A percentile compares a stretch with the other conserved stretches of the same genome.
phyloP scores from a whole-genome alignment of 2,888 invertebrate genomes.

The Drosophila mulleri region DNA sequence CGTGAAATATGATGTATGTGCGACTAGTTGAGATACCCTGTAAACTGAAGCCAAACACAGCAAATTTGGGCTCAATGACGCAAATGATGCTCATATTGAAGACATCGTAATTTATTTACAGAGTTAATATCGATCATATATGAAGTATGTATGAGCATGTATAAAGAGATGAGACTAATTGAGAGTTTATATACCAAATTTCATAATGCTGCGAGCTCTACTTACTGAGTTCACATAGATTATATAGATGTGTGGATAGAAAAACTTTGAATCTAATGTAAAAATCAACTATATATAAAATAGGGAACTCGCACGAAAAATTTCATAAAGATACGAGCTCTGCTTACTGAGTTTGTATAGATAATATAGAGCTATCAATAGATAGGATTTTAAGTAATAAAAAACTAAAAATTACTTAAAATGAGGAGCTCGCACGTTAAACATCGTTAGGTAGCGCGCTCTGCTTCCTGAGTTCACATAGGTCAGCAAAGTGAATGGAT shows the following conservation, averaged over 20 bases:
- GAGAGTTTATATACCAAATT: not conserved
- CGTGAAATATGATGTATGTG: not conserved
- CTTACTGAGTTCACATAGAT: not conserved
- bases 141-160: no score
- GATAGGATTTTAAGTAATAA: not conserved
- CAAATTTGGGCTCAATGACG: not conserved
- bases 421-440: not conserved
- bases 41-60: not conserved
- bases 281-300: not conserved
- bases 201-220: not conserved
- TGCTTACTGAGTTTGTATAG: not conserved
- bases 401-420: not conserved
- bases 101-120: not conserved
- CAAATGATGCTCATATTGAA: not conserved
- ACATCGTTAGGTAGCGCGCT: not conserved
- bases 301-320: not conserved
- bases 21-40: conserved; percentile 1
- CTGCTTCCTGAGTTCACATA: not conserved
- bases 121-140: not conserved
- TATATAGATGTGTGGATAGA: not conserved
- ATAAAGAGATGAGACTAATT: not conserved
- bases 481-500: not conserved
- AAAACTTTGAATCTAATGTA: not conserved
- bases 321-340: not conserved
- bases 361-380: not conserved